Evolutionary conservation across 37 sponge, comb jelly and placozoan genomes (phyloP).

Genomic region (Eunapius fragilis): DNA sequence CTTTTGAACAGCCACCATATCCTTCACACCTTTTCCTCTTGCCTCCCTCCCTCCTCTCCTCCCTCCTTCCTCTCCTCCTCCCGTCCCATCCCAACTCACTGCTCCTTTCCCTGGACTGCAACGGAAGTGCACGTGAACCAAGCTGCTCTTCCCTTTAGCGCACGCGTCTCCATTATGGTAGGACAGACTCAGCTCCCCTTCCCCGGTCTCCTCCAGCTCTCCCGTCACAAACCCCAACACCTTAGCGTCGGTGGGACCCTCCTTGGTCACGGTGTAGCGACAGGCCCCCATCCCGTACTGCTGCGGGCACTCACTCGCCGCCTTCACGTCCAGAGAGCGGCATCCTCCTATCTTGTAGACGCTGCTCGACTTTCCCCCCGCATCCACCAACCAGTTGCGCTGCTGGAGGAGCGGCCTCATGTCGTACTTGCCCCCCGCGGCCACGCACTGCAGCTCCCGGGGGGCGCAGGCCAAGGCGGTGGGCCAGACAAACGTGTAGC

Average conservation of each 20-base stretch:
- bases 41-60: not conserved
- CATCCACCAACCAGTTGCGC: conserved; percentile 30
- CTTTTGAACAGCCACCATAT: too few species aligned
- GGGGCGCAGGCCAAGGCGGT: conserved; percentile 71
- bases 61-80: not conserved
- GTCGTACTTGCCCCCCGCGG: conserved; percentile 65
- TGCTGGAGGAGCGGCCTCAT: conserved; percentile 40
- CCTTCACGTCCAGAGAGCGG: conserved; percentile 20
- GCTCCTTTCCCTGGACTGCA: conserved; percentile 31
- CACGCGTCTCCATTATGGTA: conserved; percentile 59
- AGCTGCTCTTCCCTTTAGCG: conserved; percentile 16
- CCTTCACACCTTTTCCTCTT: too few species aligned
- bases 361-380: not conserved
- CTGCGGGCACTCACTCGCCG: conserved; percentile 29
- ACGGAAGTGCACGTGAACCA: conserved; percentile 36
- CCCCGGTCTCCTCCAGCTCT: conserved; percentile 43
- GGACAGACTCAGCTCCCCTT: conserved; percentile 35
- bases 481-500: conserved; percentile 73
- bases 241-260: not conserved
- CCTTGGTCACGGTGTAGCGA: not conserved
- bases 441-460: conserved; percentile 55
- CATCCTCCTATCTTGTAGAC: conserved; percentile 56
- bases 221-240: conserved; percentile 48
- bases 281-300: conserved; percentile 54
- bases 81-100: conserved; percentile 29